These are phyloP conservation scores for Branchellion lobata DNA, from an alignment of 2,888 invertebrate species.

Conservation along the genomic window DNA sequence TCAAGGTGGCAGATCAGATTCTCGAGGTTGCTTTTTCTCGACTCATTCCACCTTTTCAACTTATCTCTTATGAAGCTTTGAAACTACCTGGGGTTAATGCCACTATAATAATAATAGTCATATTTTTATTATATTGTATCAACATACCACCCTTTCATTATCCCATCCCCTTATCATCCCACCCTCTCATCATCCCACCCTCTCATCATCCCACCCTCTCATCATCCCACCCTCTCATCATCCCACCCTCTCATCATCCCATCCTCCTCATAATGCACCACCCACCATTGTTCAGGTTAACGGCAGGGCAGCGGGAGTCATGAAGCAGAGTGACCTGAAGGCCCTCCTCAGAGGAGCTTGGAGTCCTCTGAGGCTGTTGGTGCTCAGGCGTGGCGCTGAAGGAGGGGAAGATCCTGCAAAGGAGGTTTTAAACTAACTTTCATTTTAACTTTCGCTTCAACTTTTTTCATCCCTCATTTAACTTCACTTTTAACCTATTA, in stretches of 20 bases:
- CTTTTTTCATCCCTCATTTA: no score
- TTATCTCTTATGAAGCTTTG: no score
- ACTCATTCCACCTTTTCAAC: neutral
- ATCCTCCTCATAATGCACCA: no score
- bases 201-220: no score
- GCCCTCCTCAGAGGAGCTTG: conserved; percentile 76
- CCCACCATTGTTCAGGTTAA: conserved; percentile 68
- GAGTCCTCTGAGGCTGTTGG: conserved; percentile 76
- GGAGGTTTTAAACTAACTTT: no score
- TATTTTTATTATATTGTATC: conserved; percentile 19
- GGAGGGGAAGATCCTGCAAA: conserved; percentile 68
- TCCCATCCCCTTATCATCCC: no score
- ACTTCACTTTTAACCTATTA: no score
- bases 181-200: no score
- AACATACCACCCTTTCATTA: neutral
- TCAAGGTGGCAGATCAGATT: conserved; percentile 39
- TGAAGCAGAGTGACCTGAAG: conserved; percentile 77
- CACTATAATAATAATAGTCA: neutral
- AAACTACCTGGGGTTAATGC: neutral
- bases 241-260: no score
- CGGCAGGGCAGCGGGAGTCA: conserved; percentile 74
- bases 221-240: no score
- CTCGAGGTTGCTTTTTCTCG: conserved; percentile 24
- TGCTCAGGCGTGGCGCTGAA: conserved; percentile 69
- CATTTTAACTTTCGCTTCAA: no score